Base-by-base conservation (phyloP, 2,113 vertebrate genomes). In the Nymphicus hollandicus region DNA sequence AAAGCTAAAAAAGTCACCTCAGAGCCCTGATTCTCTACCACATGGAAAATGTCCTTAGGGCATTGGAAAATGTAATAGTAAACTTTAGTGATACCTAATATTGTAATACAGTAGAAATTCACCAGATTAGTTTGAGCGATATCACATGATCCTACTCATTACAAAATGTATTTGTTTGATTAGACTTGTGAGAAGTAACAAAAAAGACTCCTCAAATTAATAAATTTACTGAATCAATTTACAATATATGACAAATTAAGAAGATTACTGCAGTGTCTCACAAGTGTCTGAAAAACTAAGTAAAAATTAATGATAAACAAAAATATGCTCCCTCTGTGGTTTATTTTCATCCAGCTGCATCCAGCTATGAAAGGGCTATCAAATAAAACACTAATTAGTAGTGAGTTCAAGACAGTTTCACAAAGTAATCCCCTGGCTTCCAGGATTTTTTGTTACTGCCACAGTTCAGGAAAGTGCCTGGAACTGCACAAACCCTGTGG, bases 351-450 rank as follows among this genome's bases (percentile, higher is more conserved):
- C 73, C 88, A 90, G 50, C 63, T 85, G 76, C 55, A 95, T 87
- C 76, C 94, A 96, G 43, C 53, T 93, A 81, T 92, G 73, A 97
- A 96, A 89, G 28, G 44, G 41, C 55, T 94, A 91, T 92, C 66
- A 94, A 84, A 94, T 33, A 93, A 84, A 77, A 60, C 50, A 74
- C 63, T 94, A 94, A 96, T 96, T 95, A 96, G 70, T 43, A 89
- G 72, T 50, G 74, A 87, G 46, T 73, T 90, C 72, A 56, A 74
- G 92, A 56, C 15, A 86, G 41, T 87, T 77, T 92, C 87, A 85
- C 80, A 92, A 81, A 95, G 46, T 35, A 83, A 60, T 93, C 44
- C 24, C 10, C 63, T 88, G 83, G 58, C 24, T 93, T 91, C 52
- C 58, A 55, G 12, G 58, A 37, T 74, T 35, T 89, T 94, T 61